Base-by-base conservation (phyloP, 2,797 vertebrate genomes). In the Nyctalus aviator region DNA sequence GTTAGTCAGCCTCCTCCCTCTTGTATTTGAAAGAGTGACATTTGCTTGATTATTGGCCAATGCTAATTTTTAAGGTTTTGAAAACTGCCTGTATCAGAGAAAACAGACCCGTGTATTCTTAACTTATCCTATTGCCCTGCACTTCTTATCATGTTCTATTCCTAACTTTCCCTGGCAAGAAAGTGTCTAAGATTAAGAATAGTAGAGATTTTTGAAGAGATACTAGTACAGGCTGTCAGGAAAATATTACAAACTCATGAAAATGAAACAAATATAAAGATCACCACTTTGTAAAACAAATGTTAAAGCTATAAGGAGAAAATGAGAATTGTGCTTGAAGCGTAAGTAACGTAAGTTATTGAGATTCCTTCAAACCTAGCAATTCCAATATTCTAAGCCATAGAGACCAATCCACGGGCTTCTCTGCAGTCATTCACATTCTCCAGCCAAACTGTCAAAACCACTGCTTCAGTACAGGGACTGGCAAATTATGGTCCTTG, bases 181-280 rank as follows among this genome's bases (percentile, higher is more conserved):
- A 87, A 78, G 3, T 23, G 57, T 66, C 11, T 3, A 77, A 21
- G 15, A 89, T 79, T 55, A 66, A 95, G 4, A 44, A 91, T 86
- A 69, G 66, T 23, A 46, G 46, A 85, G 48, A 66, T 95, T 95
- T 95, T 90, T 55, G 55, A 72, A 94, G 18, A 94, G 17, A 79
- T 6, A 69, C 2, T 10, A 71, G 14, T 46, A 55, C 17, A 85
- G 30, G 30, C 21, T 72, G 3, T 78, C 78, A 89, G 77, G 8
- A 84, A 94, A 95, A 83, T 12, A 84, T 81, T 66, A 76, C 76
- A 76, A 85, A 85, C n/a, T 84, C 44, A 59, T 81, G 46, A 86
- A 91, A 90, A 77, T 9, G 53, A 92, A 90, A 57, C 12, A 93
- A 59, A 85, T 48, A 10, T 57, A 76, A 23, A 93, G 30, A 68